Evolutionary conservation across 2,888 invertebrate species (phyloP), one percentile per base, ranked within the genome.

Genomic region (Hetaerina titia): DNA sequence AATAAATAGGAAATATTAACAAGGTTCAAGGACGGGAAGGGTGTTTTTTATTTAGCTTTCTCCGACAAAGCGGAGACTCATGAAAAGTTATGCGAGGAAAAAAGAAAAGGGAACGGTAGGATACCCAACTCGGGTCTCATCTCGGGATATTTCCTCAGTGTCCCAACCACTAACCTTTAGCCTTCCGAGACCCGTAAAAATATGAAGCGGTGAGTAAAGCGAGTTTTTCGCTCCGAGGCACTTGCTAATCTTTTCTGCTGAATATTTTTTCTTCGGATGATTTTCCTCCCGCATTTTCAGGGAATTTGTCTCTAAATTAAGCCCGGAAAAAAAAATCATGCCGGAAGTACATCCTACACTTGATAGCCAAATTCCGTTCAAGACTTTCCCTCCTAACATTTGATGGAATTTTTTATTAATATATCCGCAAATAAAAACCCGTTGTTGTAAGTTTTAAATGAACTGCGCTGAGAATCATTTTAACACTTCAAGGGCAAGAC

Each of bases 1-100:
- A 31, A 81, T 31, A 81, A 81, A 81, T 81, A 81, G 81, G 81
- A 81, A 81, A 81, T 81, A 81, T 81, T 81, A 81, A 81, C 81
- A 31, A 81, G 81, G 31, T 15, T 81, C 31, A 81, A 81, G 81
- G 81, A 11, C 81, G 31, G 13, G 81, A 4, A 45, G 31, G 31
- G 69, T 13, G 31, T 81, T 81, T 31, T 13, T n/a, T 25, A 25
- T 19, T 81, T 81, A 4, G 81, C 81, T 31, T 81, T 81, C 81
- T 81, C 81, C 81, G 81, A 8, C 22, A n/a, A 19, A 69, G 31
- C 11, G 81, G 81, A 31, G 81, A 15, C 25, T 81, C 81, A 81
- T 81, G 25, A 81, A 81, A 81, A 81, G 81, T 81, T 11, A 81
- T 81, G 81, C 81, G 31, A 31, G 81, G 11, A 81, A 81, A 81